Base-by-base conservation (phyloP, 2,888 invertebrate genomes). In the Pherbina coryleti region DNA sequence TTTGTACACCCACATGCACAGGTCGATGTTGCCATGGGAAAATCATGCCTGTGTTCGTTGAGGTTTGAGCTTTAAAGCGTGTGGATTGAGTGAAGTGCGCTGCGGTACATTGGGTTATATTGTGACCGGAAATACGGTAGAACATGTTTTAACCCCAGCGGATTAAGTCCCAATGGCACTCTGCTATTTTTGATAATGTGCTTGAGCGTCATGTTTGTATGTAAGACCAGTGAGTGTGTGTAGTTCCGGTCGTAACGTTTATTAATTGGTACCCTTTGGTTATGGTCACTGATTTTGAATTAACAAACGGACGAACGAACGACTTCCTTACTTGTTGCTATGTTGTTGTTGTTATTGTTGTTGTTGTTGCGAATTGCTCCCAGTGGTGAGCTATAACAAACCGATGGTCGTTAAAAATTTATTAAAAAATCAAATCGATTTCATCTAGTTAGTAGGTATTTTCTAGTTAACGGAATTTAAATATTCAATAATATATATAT, bases 81-180 rank as follows among this genome's bases (percentile, higher is more conserved):
- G 60, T 60, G 25, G 14, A 44, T 60, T 14, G 57, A 8, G 34
- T 55, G 31, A 34, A 55, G 60, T 71, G 31, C 22, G 49, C 3
- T 34, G 22, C 37, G 44, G 14, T 67, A 44, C 49, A 11, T 70
- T 70, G 25, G 14, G 71, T 31, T 31, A 55, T 14, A 71, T 71
- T 71, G 64, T 44, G 51, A 74, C 64, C 74, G 74, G 74, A 74
- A 74, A 53, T 53, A 22, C 34, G 17, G 49, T 44, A 44, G 14
- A 44, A 44, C 44, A 44, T 44, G 44, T 44, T 44, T 44, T 44
- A 44, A 44, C 14, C 44, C 44, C 44, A 74, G 19, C 74, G 31
- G 25, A 51, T 64, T 57, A 17, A 44, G 57, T 60, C 57, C 34
- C 25, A 57, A 19, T 14, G 37, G 72, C 5, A 57, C 25, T 60